Evolutionary conservation across 2,797 vertebrate species (phyloP).

Genomic region (Hephaestus fuliginosus): DNA sequence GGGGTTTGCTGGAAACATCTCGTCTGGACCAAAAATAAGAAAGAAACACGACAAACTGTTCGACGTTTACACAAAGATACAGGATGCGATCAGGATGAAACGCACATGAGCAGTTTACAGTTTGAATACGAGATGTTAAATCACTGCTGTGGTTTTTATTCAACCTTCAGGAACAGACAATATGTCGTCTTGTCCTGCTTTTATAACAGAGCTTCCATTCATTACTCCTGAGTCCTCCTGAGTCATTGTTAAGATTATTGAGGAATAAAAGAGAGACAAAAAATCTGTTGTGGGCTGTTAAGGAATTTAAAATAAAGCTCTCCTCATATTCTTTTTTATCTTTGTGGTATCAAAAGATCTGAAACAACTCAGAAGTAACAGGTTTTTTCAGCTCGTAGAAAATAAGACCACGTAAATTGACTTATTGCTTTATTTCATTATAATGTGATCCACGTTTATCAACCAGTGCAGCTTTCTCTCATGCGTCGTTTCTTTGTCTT

Average conservation of each 20-base stretch:
- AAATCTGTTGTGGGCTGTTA: not conserved
- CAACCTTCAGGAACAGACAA: constrained; percentile 2
- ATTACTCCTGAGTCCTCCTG: not conserved
- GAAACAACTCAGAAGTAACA: too few species aligned
- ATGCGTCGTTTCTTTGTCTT: not conserved
- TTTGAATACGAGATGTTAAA: not conserved
- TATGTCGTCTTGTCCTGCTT: not conserved
- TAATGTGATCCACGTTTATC: not conserved
- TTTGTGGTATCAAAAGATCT: not conserved
- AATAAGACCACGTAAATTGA: too few species aligned
- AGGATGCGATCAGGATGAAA: not conserved
- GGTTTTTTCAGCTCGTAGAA: not conserved
- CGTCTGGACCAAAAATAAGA: not conserved
- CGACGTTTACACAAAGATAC: not conserved
- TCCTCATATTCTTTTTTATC: not conserved
- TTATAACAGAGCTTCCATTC: not conserved
- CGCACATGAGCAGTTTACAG: too few species aligned
- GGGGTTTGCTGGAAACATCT: constrained; percentile 7
- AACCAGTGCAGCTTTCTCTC: not conserved
- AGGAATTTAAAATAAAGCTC: not conserved
- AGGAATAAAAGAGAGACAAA: not conserved
- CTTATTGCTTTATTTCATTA: not conserved
- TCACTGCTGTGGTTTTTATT: not conserved
- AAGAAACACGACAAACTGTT: not conserved
- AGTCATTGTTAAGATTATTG: not conserved